A percentile compares a stretch with the other conserved stretches of the same genome.
Evolutionary conservation across 1,140 invertebrate species (phyloP).

Genomic region (Argopecten irradians): DNA sequence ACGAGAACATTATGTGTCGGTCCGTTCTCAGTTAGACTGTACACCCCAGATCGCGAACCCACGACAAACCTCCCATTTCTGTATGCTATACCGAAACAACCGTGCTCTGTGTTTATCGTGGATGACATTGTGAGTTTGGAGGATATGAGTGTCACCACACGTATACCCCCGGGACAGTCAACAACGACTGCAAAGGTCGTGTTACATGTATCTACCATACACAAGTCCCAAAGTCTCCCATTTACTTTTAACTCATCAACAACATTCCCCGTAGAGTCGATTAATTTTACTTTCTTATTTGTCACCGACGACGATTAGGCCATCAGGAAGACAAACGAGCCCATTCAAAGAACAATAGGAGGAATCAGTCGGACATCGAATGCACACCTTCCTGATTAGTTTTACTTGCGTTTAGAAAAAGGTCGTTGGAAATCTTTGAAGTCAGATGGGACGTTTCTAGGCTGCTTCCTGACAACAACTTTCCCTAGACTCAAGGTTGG

Average conservation of each 20-base stretch:
- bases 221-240: background rate
- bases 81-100: background rate
- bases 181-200: background rate
- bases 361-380: background rate
- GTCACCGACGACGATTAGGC: background rate
- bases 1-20: background rate
- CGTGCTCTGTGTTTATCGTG: background rate
- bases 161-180: background rate
- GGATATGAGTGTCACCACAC: background rate
- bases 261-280: background rate
- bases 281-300: background rate
- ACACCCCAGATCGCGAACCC: background rate
- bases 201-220: background rate
- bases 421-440: background rate
- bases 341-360: background rate
- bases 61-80: background rate
- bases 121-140: background rate
- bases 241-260: background rate
- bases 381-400: background rate
- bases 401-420: background rate
- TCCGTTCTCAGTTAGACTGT: background rate
- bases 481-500: background rate
- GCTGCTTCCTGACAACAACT: background rate
- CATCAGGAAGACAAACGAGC: background rate
- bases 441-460: background rate